Conservation (phyloP, 2,797 vertebrate genomes). For the Peromyscus eremicus region DNA sequence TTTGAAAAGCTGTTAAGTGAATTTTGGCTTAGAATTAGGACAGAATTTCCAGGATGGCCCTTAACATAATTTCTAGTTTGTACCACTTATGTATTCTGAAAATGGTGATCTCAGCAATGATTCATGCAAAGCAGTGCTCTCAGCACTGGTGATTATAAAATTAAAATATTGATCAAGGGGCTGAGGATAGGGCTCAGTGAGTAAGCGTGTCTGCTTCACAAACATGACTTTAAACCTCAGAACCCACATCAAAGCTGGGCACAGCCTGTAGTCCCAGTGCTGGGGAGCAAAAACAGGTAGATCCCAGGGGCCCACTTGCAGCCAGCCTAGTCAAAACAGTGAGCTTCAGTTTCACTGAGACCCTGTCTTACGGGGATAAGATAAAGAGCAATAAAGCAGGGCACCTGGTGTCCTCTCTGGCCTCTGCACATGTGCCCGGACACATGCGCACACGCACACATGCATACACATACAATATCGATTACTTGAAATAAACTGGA, state of each 20-base stretch:
- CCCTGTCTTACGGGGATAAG: not conserved
- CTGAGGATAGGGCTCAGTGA: not conserved
- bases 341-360: no score
- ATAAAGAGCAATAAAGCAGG: not conserved
- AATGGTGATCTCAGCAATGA: not conserved
- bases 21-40: not conserved
- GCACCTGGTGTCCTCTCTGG: not conserved
- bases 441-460: not conserved
- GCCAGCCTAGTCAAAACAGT: not conserved
- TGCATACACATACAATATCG: not conserved
- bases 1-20: not conserved
- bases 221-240: not conserved
- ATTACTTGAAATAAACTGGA: not conserved
- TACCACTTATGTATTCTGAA: not conserved
- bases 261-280: not conserved
- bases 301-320: no score
- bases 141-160: not conserved
- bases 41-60: not conserved
- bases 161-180: not conserved
- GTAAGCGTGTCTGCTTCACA: not conserved
- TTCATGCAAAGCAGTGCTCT: not conserved
- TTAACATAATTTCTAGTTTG: not conserved
- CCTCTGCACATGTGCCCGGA: not conserved
- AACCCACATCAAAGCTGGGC: not conserved
- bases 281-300: not conserved